phyloP scores from a whole-genome alignment of 2,797 vertebrate genomes.

The Aldrovandia affinis region DNA sequence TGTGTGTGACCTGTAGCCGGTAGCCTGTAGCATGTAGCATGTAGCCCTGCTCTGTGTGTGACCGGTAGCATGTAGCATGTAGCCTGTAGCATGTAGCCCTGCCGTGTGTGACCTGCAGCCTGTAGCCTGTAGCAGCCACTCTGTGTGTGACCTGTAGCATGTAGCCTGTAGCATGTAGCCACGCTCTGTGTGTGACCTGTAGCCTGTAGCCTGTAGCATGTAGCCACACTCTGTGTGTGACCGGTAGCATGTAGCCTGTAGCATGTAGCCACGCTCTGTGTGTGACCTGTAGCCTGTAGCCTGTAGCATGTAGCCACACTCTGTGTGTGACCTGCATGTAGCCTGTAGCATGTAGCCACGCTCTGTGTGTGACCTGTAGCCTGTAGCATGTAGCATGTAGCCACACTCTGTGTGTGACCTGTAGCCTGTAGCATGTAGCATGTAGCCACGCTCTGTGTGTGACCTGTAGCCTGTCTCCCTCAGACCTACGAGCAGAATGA shows the following conservation, averaged over 20 bases:
- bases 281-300: not conserved
- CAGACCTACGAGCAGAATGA: conserved; percentile 97
- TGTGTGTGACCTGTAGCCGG: not conserved
- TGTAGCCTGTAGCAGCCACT: too few relatives aligned
- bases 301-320: not conserved
- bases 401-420: not conserved
- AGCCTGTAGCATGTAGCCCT: not conserved
- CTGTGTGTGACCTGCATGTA: not conserved
- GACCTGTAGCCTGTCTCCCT: not conserved
- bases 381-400: not conserved
- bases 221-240: not conserved
- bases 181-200: not conserved
- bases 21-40: not conserved
- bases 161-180: not conserved
- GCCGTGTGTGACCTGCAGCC: not conserved
- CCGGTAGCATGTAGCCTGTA: not conserved
- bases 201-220: not conserved
- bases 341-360: not conserved
- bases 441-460: not conserved
- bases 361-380: not conserved
- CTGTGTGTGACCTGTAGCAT: not conserved
- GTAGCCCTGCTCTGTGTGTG: not conserved
- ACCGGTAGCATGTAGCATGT: not conserved
- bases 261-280: not conserved
- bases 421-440: not conserved